These are phyloP conservation scores for Peromyscus polionotus DNA, from an alignment of 2,113 vertebrate species.

Conservation along the genomic window DNA sequence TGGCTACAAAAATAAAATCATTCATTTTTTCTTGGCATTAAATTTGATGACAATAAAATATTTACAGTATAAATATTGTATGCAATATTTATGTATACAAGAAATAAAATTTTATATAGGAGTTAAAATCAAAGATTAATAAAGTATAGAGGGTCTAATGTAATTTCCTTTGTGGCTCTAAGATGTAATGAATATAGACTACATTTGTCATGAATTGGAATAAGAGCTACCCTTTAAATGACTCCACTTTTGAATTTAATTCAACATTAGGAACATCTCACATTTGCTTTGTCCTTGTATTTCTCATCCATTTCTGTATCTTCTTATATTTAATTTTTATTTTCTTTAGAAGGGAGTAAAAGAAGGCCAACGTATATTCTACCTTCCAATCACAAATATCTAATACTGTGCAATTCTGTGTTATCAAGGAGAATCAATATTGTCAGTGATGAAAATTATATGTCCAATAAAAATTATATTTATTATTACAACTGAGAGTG, in stretches of 20 bases:
- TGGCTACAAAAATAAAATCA: neutral
- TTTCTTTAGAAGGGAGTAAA: neutral
- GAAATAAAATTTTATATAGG: neutral
- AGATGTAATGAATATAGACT: slow-evolving; percentile 1
- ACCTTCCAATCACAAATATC: neutral
- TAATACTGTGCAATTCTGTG: neutral
- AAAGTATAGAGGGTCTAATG: neutral
- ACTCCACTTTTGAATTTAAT: slow-evolving; percentile 11
- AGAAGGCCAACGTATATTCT: neutral
- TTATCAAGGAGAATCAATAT: slow-evolving; percentile 6
- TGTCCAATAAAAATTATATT: slow-evolving; percentile 24
- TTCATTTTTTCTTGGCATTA: neutral
- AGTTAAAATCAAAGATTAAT: neutral
- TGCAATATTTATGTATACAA: neutral
- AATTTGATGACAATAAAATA: neutral
- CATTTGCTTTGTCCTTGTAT: neutral
- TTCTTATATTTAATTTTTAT: neutral
- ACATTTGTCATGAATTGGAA: slow-evolving; percentile 9
- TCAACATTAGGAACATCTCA: neutral
- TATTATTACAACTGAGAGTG: neutral
- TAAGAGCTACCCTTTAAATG: neutral
- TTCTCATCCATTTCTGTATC: neutral
- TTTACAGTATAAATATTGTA: too few relatives aligned
- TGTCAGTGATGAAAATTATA: slow-evolving; percentile 28
- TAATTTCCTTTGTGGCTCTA: neutral